Base-by-base conservation (phyloP, 2,797 vertebrate genomes). In the Mormyrus proboscirostris region DNA sequence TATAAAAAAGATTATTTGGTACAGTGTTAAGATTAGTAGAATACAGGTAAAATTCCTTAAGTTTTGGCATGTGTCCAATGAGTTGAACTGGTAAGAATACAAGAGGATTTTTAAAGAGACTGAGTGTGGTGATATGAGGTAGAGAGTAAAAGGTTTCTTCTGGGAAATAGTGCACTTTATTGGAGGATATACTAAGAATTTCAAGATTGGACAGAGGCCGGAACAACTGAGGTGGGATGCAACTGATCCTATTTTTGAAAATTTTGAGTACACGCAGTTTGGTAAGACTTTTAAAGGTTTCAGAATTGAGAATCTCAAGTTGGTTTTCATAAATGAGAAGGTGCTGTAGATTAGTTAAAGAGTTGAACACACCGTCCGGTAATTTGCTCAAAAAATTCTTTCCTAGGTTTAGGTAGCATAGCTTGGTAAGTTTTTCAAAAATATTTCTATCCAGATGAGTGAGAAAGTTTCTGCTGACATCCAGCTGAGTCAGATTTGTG, bases 41-140 rank as follows among this genome's bases (percentile, higher is more conserved):
- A 90, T 94, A 96, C 82, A 98, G 92, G 94, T 96, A 96, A 50
- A 98, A 94, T 9, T 94, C 94, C 73, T 0, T 90, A 3, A 99
- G 95, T 25, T 93, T 89, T 1, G 94, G 95, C 96, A 97, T 96
- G 92, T 95, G 93, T 53, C 98, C 97, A 93, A 98, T 97, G 25
- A 98, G 89, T 47, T 96, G 90, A 38, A 94, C 92, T 0, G 97
- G 97, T 33, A 98, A 94, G 86, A 89, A 93, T 69, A 94, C 88
- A 9, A 98, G 91, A 0, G 97, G 97, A 91, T 98, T 99, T 0
- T 94, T 94, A 90, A 94, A 97, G 85, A 98, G 90, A 7, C 95
- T 97, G 88, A 99, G 90, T 88, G 93, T 92, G 10, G 47, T 94
- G 76, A 98, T 88, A 47, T 93, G 92, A 16, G 92, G 95, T 92